Evolutionary conservation across 1,140 invertebrate genomes (phyloP).

Genomic region (Zaprionus inermis): DNA sequence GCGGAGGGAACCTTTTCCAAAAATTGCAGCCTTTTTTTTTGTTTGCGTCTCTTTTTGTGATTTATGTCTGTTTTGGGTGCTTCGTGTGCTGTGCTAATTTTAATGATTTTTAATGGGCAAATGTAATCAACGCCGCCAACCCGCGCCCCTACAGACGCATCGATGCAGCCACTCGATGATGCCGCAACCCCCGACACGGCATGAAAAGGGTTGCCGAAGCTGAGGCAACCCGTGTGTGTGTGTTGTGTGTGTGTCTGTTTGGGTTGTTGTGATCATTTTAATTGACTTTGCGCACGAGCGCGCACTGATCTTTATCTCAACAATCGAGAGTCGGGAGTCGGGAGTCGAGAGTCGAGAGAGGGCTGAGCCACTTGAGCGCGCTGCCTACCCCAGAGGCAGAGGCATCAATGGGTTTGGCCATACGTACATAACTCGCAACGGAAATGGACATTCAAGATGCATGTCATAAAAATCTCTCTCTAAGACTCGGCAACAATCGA

Average conservation of each 20-base stretch:
- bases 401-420: constrained; percentile 32
- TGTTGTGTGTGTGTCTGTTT: constrained; percentile 19
- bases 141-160: constrained; percentile 32
- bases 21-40: constrained; percentile 41
- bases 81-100: constrained; percentile 48
- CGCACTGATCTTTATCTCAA: constrained; percentile 55
- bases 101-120: constrained; percentile 76
- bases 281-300: constrained; percentile 82
- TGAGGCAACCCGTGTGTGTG: no score
- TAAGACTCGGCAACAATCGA: neutral
- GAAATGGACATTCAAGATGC: constrained; percentile 66
- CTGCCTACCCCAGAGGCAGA: neutral
- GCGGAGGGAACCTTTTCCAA: constrained; percentile 21
- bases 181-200: constrained; percentile 26
- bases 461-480: constrained; percentile 55
- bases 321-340: constrained; percentile 11
- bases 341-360: constrained; percentile 31
- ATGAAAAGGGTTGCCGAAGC: constrained; percentile 52
- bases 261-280: constrained; percentile 81
- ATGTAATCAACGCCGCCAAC: constrained; percentile 77
- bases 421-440: constrained; percentile 42
- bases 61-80: constrained; percentile 72
- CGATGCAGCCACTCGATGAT: constrained; percentile 3
- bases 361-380: constrained; percentile 41
- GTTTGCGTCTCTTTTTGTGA: constrained; percentile 53